Evolutionary conservation across 2,888 invertebrate species (phyloP).

Genomic region (Gibbula magus): DNA sequence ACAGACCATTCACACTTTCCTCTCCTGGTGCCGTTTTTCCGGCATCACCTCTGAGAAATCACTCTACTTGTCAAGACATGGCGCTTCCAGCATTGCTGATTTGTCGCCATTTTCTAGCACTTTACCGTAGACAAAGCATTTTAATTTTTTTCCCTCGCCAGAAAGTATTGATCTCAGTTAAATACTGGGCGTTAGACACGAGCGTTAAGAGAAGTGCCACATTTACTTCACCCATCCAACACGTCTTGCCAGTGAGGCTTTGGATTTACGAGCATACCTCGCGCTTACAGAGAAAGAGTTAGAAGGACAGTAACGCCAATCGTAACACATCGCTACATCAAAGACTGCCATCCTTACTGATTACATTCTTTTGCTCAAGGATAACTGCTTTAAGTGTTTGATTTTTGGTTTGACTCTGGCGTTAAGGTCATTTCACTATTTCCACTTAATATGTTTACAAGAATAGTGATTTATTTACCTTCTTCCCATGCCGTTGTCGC

Average conservation of each 20-base stretch:
- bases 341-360: too few relatives aligned
- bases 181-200: background rate
- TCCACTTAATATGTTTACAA: background rate
- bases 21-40: background rate
- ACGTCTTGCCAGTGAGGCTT: background rate
- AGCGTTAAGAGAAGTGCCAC: background rate
- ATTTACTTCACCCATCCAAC: background rate
- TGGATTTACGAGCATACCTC: background rate
- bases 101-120: constrained; percentile 13
- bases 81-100: background rate
- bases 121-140: constrained; percentile 14
- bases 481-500: constrained; percentile 81
- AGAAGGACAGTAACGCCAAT: too few relatives aligned
- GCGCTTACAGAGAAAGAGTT: background rate
- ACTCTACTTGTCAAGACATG: background rate
- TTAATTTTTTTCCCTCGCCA: constrained; percentile 10
- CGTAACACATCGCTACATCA: too few relatives aligned
- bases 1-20: background rate
- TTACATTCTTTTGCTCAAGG: too few relatives aligned
- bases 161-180: background rate
- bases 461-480: constrained; percentile 51
- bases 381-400: too few relatives aligned
- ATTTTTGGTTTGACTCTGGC: too few relatives aligned
- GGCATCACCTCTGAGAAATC: background rate
- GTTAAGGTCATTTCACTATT: too few relatives aligned